Conservation (phyloP, 2,888 invertebrate species). For the Stramonita haemastoma region DNA sequence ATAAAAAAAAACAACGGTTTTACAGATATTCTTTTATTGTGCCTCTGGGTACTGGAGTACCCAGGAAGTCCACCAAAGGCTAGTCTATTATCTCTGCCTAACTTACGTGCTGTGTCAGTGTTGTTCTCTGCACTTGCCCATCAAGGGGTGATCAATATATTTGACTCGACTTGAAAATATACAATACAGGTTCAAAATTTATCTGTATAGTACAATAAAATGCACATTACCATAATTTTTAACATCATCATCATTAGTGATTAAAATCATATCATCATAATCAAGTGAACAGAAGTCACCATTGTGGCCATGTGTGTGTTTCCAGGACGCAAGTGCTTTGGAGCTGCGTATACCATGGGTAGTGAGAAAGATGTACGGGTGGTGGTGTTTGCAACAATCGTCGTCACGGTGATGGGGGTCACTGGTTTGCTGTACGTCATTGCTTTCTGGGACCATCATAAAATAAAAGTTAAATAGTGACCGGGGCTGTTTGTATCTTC, state of each 20-base stretch:
- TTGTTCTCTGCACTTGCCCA: too few species aligned
- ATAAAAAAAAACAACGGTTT: too few species aligned
- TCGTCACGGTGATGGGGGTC: constrained; percentile 57
- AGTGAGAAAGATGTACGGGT: constrained; percentile 50
- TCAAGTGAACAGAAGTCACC: not conserved
- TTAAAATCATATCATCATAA: not conserved
- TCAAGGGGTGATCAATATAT: too few species aligned
- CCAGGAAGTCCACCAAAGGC: too few species aligned
- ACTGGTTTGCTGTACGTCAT: constrained; percentile 45
- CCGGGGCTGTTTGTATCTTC: not conserved
- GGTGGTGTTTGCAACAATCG: constrained; percentile 56
- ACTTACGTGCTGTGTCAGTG: too few species aligned
- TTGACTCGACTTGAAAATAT: too few species aligned
- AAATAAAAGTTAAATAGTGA: constrained; percentile 34
- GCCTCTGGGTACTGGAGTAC: too few species aligned
- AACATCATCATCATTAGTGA: not conserved
- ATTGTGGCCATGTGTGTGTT: constrained; percentile 22
- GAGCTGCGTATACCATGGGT: constrained; percentile 59
- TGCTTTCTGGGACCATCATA: constrained; percentile 30
- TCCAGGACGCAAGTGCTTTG: constrained; percentile 52
- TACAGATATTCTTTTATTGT: too few species aligned
- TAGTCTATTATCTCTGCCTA: too few species aligned
- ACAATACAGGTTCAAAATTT: too few species aligned
- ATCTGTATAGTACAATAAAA: too few species aligned
- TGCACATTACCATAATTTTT: not conserved